A percentile compares a stretch with the other conserved stretches of the same genome.
phyloP scores from a whole-genome alignment of 2,113 vertebrate species.

The Crotalus helleri region DNA sequence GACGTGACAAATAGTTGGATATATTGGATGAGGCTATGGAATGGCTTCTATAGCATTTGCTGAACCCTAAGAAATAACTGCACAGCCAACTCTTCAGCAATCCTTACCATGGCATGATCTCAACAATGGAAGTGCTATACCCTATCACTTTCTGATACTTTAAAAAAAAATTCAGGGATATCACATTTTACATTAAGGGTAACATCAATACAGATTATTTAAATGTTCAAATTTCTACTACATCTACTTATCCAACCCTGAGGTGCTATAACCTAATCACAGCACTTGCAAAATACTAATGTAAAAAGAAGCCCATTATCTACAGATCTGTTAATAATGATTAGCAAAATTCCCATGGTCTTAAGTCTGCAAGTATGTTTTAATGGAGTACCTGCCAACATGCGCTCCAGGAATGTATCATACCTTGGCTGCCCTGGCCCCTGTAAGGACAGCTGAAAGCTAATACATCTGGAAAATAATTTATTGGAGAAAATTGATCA shows the following conservation, averaged over 20 bases:
- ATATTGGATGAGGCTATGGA: not conserved
- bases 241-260: not conserved
- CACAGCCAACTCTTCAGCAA: not conserved
- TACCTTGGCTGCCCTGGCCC: not conserved
- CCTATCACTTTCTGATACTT: not conserved
- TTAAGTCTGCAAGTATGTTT: not conserved
- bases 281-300: not conserved
- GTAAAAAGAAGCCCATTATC: not conserved
- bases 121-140: not conserved
- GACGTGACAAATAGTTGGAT: not conserved
- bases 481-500: not conserved
- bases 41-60: not conserved
- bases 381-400: not conserved
- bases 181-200: not conserved
- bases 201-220: not conserved
- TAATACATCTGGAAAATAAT: not conserved
- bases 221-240: not conserved
- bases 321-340: not conserved
- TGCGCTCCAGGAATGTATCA: not conserved
- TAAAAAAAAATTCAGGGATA: not conserved
- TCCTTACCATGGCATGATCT: no score
- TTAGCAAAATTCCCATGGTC: not conserved
- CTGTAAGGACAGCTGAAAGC: not conserved
- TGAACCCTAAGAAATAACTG: not conserved
- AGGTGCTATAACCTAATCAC: not conserved